These are phyloP conservation scores for Nephrocerus scutellatus DNA, from an alignment of 2,888 invertebrate genomes.

Conservation along the genomic window DNA sequence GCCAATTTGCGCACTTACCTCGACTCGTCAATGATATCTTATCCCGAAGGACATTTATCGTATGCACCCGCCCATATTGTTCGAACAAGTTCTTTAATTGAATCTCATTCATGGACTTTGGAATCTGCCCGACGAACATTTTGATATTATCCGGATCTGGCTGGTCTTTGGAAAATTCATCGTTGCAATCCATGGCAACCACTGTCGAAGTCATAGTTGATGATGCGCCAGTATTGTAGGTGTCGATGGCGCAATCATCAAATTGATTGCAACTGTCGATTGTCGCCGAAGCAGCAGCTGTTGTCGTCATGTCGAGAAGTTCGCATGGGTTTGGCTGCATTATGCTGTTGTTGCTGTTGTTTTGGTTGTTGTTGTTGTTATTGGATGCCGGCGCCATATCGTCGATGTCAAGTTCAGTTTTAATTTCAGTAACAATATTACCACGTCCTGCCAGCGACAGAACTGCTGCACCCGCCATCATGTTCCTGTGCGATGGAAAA, in stretches of 20 bases:
- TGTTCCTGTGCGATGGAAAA: no score
- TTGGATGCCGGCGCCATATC: no score
- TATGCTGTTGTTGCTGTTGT: no score
- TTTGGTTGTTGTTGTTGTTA: no score
- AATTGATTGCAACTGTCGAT: no score
- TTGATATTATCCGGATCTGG: conserved; percentile 97
- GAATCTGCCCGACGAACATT: conserved; percentile 99
- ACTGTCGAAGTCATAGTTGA: conserved; percentile 24
- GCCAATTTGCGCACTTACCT: conserved; percentile 78
- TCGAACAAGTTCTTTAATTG: conserved; percentile 92
- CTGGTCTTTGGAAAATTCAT: conserved; percentile 54
- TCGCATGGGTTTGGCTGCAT: no score
- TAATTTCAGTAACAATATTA: no score
- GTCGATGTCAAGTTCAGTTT: no score
- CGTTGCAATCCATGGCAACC: conserved; percentile 18
- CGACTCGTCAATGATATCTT: conserved; percentile 94
- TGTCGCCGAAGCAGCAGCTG: no score
- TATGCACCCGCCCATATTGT: conserved; percentile 91
- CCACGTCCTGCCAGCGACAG: no score
- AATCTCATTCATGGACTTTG: conserved; percentile 92
- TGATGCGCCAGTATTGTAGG: conserved; percentile 1
- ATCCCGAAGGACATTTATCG: conserved; percentile 96
- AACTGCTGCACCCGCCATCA: no score
- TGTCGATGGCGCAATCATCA: conserved; percentile 47
- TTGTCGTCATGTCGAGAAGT: no score